Evolutionary conservation across 2,888 invertebrate genomes (phyloP), one percentile per base, ranked within the genome.

Genomic region (Cantharis rustica): DNA sequence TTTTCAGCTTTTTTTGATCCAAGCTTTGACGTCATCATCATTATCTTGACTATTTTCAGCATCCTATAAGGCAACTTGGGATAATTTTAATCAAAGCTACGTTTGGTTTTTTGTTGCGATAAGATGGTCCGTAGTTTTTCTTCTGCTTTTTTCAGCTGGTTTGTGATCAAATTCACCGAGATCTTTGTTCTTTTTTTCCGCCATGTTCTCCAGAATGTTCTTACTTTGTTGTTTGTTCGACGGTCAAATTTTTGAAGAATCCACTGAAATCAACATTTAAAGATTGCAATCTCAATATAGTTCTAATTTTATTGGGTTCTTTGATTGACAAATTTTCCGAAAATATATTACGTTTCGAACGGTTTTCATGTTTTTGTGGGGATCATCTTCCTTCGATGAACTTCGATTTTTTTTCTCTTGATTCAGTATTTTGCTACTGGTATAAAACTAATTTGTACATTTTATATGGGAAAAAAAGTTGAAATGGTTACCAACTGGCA

Each of bases 201-300:
- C 11, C 27, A 3, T 11, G 2, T 82, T 91, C 91, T 77, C 90
- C 91, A 75, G 89, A 90, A 10, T 1, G 95, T 95, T 84, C 99
- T 91, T 11, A 99, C 89, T 81, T 94, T 95, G 88, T 98, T 5
- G 96, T 96, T 83, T 95, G 96, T 71, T 94, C 93, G 69, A 97
- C 91, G 0, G 96, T 96, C 16, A 96, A 89, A 83, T 90, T 93
- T 84, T 88, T 91, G 85, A 85, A 89, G 69, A 87, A 88, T 71
- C 85, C 86, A 66, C 85, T 87, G 79, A 84, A 88, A 26, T 72
- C 79, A 2, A 20, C 20, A 20, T 20, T 20, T 20, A 20, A 20
- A 0, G 98, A 98, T 86, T 97, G 98, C 47, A 99, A 89, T 0
- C 99, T 99, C 20, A 99, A 91, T 87, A 98, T 97, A 1, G 95